These are phyloP conservation scores for Lordiphosa clarofinis DNA, from an alignment of 1,140 invertebrate genomes.

Conservation along the genomic window DNA sequence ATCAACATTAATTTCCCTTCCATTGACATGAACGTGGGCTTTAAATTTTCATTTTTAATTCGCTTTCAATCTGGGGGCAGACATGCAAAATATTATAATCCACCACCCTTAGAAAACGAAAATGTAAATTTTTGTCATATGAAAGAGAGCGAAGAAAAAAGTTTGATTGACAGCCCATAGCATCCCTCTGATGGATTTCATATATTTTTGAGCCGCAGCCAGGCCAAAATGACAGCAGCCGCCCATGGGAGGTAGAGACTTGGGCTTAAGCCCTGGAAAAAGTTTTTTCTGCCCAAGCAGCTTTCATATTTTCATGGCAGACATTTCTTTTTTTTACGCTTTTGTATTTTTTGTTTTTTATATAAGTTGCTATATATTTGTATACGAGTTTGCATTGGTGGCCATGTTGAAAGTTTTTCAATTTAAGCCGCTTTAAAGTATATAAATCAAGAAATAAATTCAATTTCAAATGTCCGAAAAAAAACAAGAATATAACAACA, in stretches of 20 bases:
- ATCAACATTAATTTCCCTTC: conserved; percentile 58
- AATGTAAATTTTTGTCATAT: conserved; percentile 63
- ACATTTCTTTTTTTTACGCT: conserved; percentile 49
- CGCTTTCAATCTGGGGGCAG: conserved; percentile 69
- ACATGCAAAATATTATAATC: conserved; percentile 65
- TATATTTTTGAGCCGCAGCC: conserved; percentile 68
- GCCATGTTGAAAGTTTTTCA: conserved; percentile 68
- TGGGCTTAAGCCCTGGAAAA: conserved; percentile 63
- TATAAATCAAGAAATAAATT: conserved; percentile 35
- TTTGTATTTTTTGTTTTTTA: conserved; percentile 48
- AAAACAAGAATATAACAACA: conserved; percentile 32
- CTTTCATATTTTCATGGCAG: conserved; percentile 73
- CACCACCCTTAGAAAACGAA: conserved; percentile 39
- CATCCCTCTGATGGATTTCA: conserved; percentile 79
- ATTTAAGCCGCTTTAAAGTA: conserved; percentile 75
- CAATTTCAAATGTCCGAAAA: conserved; percentile 10
- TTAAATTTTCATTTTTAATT: conserved; percentile 71
- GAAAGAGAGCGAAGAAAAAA: conserved; percentile 20
- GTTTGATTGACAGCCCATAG: conserved; percentile 79
- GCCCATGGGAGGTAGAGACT: conserved; percentile 15
- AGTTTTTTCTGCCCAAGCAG: conserved; percentile 58
- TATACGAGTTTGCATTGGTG: conserved; percentile 10
- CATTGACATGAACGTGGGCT: conserved; percentile 35
- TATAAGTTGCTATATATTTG: conserved; percentile 28
- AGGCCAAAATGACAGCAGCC: conserved; percentile 64